phyloP scores from a whole-genome alignment of 2,113 vertebrate genomes.

The Prunella himalayana region DNA sequence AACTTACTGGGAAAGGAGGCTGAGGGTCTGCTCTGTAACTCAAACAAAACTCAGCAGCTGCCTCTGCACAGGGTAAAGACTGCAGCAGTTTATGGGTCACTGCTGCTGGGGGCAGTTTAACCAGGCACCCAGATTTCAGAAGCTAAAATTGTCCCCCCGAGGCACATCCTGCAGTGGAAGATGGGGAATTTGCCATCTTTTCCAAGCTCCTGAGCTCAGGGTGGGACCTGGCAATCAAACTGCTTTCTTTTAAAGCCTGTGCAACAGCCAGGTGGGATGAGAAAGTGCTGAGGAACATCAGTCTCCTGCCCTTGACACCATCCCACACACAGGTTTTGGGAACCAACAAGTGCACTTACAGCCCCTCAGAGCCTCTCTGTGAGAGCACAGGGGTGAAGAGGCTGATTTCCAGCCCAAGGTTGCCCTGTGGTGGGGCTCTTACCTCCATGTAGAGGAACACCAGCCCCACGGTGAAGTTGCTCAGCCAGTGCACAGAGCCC shows the following conservation, averaged over 20 bases:
- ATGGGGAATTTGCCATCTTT: background rate
- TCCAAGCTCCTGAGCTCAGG: background rate
- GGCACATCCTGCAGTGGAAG: background rate
- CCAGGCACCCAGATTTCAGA: background rate
- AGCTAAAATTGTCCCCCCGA: background rate
- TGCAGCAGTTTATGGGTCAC: background rate
- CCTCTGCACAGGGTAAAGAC: background rate
- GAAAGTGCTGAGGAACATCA: background rate
- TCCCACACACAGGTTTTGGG: background rate
- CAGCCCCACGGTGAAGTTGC: conserved; percentile 88
- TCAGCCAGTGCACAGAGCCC: conserved; percentile 91
- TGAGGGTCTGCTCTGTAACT: background rate
- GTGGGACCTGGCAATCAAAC: background rate
- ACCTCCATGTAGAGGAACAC: conserved; percentile 92
- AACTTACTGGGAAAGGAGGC: background rate
- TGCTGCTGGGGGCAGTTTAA: background rate
- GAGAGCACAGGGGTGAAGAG: background rate
- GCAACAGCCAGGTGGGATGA: background rate
- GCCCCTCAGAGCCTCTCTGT: background rate
- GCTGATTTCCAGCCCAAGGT: rapidly evolving
- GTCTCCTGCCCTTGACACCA: background rate
- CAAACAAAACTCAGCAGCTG: background rate
- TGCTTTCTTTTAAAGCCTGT: background rate
- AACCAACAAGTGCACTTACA: rapidly evolving
- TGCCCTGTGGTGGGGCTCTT: background rate